Conservation (phyloP, 2,888 invertebrate species). For the Nycteola revayana region DNA sequence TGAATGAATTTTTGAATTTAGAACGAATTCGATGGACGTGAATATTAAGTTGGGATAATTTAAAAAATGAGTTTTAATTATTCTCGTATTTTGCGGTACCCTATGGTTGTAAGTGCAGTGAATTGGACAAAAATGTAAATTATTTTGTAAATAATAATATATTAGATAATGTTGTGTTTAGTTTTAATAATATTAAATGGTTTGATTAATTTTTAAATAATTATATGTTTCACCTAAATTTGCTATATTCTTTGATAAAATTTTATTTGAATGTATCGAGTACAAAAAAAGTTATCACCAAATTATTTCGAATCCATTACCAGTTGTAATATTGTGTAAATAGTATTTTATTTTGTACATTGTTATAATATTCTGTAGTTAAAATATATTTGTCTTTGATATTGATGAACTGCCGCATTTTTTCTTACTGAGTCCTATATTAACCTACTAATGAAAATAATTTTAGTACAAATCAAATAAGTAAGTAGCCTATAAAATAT, state of each 20-base stretch:
- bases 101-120: conserved; percentile 20
- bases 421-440: too few relatives aligned
- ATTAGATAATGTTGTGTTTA: too few relatives aligned
- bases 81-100: conserved; percentile 22
- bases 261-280: conserved; percentile 41
- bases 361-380: conserved; percentile 57
- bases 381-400: conserved; percentile 71
- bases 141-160: conserved; percentile 52
- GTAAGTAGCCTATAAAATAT: too few relatives aligned
- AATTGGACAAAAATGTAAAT: conserved; percentile 42
- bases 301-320: conserved; percentile 34
- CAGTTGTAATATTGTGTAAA: conserved; percentile 53
- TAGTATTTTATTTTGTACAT: conserved; percentile 56
- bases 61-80: conserved; percentile 8
- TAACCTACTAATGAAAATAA: too few relatives aligned
- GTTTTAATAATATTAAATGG: too few relatives aligned
- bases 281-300: conserved; percentile 50
- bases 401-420: conserved; percentile 33
- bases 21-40: conserved; percentile 14
- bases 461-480: too few relatives aligned
- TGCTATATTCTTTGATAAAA: conserved; percentile 58
- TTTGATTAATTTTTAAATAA: too few relatives aligned
- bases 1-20: conserved; percentile 20
- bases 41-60: conserved; percentile 12
- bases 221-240: too few relatives aligned